Conservation (phyloP, 2,113 vertebrate genomes). For the Polyodon spathula region DNA sequence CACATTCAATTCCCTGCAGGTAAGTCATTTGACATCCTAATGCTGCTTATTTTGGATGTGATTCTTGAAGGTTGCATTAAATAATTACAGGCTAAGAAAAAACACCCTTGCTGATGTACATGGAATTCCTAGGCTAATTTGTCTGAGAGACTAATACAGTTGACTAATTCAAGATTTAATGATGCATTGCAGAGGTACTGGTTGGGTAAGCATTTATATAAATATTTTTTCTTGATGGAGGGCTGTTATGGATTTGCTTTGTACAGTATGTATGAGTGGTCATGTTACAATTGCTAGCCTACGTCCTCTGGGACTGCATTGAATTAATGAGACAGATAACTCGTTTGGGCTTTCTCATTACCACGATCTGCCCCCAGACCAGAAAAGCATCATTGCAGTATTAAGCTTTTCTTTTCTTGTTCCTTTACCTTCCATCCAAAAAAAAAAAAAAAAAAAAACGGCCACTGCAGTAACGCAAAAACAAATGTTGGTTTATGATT, state of each 20-base stretch:
- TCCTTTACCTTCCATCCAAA: not conserved
- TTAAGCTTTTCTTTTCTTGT: not conserved
- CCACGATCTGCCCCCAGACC: not conserved
- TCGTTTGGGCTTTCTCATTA: not conserved
- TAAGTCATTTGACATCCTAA: slow-evolving; percentile 33
- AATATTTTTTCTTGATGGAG: too few species aligned
- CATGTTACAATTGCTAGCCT: not conserved
- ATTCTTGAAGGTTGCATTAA: too few species aligned
- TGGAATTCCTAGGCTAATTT: too few species aligned
- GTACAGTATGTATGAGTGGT: too few species aligned
- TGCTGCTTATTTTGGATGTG: too few species aligned
- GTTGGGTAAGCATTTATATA: too few species aligned
- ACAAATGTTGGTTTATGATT: not conserved
- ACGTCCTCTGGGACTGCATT: not conserved
- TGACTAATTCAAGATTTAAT: not conserved
- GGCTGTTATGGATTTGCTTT: too few species aligned
- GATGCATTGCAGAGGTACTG: not conserved
- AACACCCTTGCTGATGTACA: too few species aligned
- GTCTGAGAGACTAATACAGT: not conserved
- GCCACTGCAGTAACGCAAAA: not conserved
- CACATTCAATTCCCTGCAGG: slow-evolving; percentile 89
- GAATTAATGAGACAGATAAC: not conserved
- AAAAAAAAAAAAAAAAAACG: not conserved
- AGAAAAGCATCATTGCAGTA: too few species aligned
- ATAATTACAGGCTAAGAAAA: too few species aligned